Evolutionary conservation across 2,888 invertebrate species (phyloP), one percentile per base, ranked within the genome.

Genomic region (Drosophila neonasuta): DNA sequence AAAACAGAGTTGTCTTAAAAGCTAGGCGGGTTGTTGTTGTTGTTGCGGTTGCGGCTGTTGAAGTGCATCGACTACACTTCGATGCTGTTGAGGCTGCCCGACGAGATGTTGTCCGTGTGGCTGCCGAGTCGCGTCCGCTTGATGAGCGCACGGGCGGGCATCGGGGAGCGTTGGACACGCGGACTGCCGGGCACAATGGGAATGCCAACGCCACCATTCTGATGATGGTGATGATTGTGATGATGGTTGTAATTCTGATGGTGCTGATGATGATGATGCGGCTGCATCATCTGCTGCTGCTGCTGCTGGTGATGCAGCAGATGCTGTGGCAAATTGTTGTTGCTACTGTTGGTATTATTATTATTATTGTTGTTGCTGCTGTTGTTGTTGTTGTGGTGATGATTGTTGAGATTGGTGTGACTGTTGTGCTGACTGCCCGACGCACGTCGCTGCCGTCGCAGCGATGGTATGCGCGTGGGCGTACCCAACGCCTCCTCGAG

Each of bases 31-130:
- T 39, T 36, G 17, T 20, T 57, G 24, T 29, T 42, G 13, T 34
- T 15, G 54, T 29, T 24, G 42, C n/a, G 20, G 24, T 13, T 42
- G 29, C n/a, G 39, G 51, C 10, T 15, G 7, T 29, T 3, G 41
- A 10, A 8, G 15, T 10, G 13, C 8, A 15, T 36, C 24, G 24
- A 24, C 51, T 79, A 89, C 72, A 91, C 91, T 82, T 91, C 91
- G 89, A 91, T 91, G 89, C 91, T 91, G 89, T 91, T 91, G 41
- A 91, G 87, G 79, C 91, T 91, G 65, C 91, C 91, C 54, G 91
- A 91, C 9, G 91, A 91, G 66, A 91, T 90, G 74, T 91, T 91
- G 74, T 91, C 91, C 70, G 89, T 89, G 75, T 91, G 91, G 75
- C 90, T 91, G 75, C 91, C 91, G 50, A 91, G 79, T 3, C 91